Evolutionary conservation across 2,888 invertebrate species (phyloP).

Genomic region (Margaritifera margaritifera): DNA sequence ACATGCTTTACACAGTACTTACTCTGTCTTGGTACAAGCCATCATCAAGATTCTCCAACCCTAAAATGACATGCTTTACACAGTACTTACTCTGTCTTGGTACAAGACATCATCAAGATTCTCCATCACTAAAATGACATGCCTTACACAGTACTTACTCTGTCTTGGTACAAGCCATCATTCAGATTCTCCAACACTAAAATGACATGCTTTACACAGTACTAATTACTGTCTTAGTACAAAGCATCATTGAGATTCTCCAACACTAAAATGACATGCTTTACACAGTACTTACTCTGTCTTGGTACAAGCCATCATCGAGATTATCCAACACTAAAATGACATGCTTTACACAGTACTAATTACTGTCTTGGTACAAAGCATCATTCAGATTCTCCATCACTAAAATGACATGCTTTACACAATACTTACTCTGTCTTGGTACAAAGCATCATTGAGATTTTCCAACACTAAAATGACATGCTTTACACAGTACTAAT

Average conservation of each 20-base stretch:
- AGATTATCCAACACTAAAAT: conserved; percentile 26
- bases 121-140: conserved; percentile 2
- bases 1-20: background rate
- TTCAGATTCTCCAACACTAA: conserved; percentile 35
- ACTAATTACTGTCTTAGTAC: conserved; percentile 58
- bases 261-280: no score
- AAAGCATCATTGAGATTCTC: conserved; percentile 45
- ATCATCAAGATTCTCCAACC: conserved; percentile 33
- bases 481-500: conserved; percentile 33
- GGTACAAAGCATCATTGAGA: conserved; percentile 50
- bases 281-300: no score
- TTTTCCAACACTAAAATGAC: conserved; percentile 21
- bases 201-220: background rate
- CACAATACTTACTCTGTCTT: conserved; percentile 51
- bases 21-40: conserved; percentile 61
- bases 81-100: conserved; percentile 52
- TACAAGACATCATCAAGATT: conserved; percentile 51
- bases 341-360: conserved; percentile 2
- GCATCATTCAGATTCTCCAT: conserved; percentile 44
- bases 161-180: conserved; percentile 55
- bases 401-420: background rate
- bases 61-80: conserved; percentile 11
- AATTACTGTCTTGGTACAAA: conserved; percentile 58
- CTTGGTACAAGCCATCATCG: conserved; percentile 52
- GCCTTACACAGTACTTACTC: conserved; percentile 29